Base-by-base conservation (phyloP, 2,113 vertebrate species). In the Calcarius ornatus region DNA sequence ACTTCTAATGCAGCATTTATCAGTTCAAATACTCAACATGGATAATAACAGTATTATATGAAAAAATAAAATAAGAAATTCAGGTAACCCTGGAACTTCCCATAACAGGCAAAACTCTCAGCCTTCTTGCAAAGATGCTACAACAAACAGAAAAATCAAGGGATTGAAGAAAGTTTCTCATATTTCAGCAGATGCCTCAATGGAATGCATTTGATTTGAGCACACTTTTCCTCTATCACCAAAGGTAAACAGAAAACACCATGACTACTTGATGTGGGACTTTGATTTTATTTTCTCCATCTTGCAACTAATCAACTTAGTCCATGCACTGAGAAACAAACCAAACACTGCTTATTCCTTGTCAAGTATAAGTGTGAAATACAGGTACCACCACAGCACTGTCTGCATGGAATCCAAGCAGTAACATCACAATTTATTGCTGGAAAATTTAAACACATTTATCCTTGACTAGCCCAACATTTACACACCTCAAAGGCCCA, bases 231-330 rank as follows among this genome's bases (percentile, higher is more conserved):
- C 59, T 64, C 23, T 45, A 24, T 24, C 65, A 90, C 23, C 42
- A 69, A 83, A 86, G 10, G 15, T 20, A 64, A 47, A 1, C 0
- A 81, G 35, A 47, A 70, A 76, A 76, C 18, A 75, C 33, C 14
- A 12, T 0, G 0, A 23, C 20, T 50, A 20, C 23, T 38, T 43
- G 10, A 70, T n/a, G n/a, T 12, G 11, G 13, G 11, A 68, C n/a
- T 54, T 82, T 76, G 24, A 18, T 37, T 59, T 79, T 70, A 22
- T 89, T 86, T 57, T 70, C 47, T 75, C 57, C 6, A 5, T 38
- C 42, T 57, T 64, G 51, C 47, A 88, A 47, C 40, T 51, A 7
- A 87, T 17, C 51, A 48, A 47, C 21, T 54, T 30, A 82, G 42
- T 56, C 21, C 37, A 24, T 7, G 61, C 20, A 54, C 71, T 61